phyloP scores from a whole-genome alignment of 2,888 invertebrate genomes.

The Marasmarcha lunaedactyla region DNA sequence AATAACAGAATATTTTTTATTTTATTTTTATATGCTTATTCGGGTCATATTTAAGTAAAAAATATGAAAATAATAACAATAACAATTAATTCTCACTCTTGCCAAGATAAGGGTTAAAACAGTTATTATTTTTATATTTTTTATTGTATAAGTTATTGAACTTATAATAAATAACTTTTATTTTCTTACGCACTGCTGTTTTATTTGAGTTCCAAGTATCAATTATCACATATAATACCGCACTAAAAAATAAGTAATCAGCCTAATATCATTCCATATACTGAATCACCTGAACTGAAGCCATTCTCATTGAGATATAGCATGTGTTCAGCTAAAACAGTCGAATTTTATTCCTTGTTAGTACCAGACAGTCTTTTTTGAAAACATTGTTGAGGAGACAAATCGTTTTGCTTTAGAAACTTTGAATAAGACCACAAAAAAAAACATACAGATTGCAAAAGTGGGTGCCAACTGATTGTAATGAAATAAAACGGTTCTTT shows the following conservation, averaged over 20 bases:
- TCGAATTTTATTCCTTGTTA: slow-evolving; percentile 11
- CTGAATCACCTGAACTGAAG: slow-evolving; percentile 7
- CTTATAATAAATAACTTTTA: too few species aligned
- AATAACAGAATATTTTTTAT: too few species aligned
- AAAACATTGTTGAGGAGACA: slow-evolving; percentile 4
- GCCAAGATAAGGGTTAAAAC: too few species aligned
- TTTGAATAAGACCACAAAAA: slow-evolving; percentile 4
- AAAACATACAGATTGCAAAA: slow-evolving; percentile 4
- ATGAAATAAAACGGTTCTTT: slow-evolving; percentile 11
- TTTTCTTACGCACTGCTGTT: too few species aligned
- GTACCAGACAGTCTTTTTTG: slow-evolving; percentile 8
- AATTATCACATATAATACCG: slow-evolving; percentile 9
- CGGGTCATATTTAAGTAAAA: too few species aligned
- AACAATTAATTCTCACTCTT: too few species aligned
- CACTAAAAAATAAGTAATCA: slow-evolving; percentile 9
- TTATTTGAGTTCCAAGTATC: too few species aligned
- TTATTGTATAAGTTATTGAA: too few species aligned
- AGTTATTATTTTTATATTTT: too few species aligned
- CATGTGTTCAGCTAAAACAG: slow-evolving; percentile 13
- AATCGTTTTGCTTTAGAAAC: slow-evolving; percentile 6
- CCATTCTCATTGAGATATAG: slow-evolving; percentile 11
- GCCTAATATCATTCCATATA: slow-evolving; percentile 11
- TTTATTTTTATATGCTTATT: too few species aligned
- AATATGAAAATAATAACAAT: too few species aligned
- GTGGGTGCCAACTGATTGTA: slow-evolving; percentile 7